A percentile compares a stretch with the other conserved stretches of the same genome.
Evolutionary conservation across 2,888 invertebrate genomes (phyloP).

Genomic region (Limnephilus rhombicus): DNA sequence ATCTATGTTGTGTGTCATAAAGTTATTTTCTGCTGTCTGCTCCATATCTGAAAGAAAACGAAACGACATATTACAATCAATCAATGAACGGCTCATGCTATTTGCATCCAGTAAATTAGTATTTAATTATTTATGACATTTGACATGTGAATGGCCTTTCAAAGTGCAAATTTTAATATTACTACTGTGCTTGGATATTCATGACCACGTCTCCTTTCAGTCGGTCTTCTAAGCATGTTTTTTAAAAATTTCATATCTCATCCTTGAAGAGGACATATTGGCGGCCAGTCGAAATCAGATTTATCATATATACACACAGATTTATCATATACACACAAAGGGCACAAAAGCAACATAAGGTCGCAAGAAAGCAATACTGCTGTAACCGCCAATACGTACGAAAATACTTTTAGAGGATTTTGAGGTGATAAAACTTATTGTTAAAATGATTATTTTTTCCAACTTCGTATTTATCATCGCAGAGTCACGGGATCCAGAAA

Average conservation of each 20-base stretch:
- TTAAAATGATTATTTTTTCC: no score
- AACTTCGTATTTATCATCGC: no score
- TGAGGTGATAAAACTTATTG: no score
- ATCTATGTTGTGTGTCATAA: constrained; percentile 14
- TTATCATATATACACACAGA: not conserved
- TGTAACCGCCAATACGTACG: no score
- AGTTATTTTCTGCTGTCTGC: constrained; percentile 5
- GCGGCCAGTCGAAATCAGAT: not conserved
- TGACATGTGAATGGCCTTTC: not conserved
- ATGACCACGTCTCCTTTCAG: no score
- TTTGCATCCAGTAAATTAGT: not conserved
- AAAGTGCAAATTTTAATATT: not conserved
- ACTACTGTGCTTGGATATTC: no score
- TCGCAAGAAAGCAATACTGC: no score
- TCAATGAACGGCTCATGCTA: not conserved
- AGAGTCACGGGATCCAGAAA: no score
- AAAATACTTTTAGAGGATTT: no score
- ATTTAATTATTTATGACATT: not conserved
- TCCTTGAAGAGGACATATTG: not conserved
- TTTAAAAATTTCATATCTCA: not conserved
- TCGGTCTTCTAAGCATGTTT: not conserved
- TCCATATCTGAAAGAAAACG: constrained; percentile 32
- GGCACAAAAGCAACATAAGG: no score
- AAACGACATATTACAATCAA: not conserved
- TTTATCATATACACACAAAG: no score